Conservation (phyloP, 2,113 vertebrate species). For the Sceloporus undulatus region DNA sequence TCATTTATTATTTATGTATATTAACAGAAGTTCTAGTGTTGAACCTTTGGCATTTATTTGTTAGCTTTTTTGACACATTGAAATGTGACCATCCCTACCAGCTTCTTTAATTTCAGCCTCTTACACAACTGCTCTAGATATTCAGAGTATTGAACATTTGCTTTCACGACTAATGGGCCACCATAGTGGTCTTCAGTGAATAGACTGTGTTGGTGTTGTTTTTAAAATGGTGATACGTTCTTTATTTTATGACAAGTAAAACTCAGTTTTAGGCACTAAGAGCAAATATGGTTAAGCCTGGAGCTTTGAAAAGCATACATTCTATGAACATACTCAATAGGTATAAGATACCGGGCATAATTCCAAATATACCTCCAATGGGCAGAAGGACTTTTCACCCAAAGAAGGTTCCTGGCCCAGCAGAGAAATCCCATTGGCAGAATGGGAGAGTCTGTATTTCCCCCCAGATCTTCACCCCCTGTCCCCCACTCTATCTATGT, state of each 20-base stretch:
- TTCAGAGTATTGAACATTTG: constrained; percentile 14
- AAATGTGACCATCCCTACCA: neutral
- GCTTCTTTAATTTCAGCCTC: neutral
- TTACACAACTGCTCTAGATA: constrained; percentile 12
- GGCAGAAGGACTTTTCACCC: too few species aligned
- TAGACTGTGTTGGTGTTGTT: neutral
- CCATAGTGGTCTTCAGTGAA: neutral
- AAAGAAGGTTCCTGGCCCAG: too few species aligned
- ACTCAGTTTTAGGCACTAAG: neutral
- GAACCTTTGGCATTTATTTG: neutral
- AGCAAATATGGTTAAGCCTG: neutral
- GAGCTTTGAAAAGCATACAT: neutral
- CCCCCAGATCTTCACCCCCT: too few species aligned
- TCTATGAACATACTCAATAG: too few species aligned
- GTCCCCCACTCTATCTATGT: too few species aligned
- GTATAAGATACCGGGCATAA: too few species aligned
- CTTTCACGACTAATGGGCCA: neutral
- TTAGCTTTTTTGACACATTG: constrained; percentile 5
- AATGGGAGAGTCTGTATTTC: too few species aligned
- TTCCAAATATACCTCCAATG: too few species aligned
- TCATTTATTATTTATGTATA: neutral
- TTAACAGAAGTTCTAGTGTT: too few species aligned
- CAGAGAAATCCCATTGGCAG: too few species aligned
- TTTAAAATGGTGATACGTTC: too few species aligned
- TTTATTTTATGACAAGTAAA: too few species aligned